phyloP scores from a whole-genome alignment of 2,888 invertebrate genomes.

The Caenorhabditis sp. region DNA sequence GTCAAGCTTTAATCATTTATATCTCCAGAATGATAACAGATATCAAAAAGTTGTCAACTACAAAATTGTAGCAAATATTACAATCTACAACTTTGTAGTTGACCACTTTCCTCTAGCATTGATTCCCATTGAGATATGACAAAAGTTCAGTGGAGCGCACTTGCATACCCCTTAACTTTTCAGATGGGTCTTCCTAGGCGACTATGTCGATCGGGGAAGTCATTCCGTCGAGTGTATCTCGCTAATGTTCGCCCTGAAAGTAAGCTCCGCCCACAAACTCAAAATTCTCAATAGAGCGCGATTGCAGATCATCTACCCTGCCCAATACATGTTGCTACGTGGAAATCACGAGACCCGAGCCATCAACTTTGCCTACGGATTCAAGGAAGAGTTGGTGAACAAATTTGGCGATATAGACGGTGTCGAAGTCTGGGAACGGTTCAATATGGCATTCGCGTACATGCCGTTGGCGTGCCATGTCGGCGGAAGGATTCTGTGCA shows the following conservation, averaged over 20 bases:
- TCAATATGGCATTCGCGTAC: slow-evolving; percentile 59
- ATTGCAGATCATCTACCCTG: slow-evolving; percentile 38
- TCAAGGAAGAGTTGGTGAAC: slow-evolving; percentile 44
- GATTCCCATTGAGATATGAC: too few relatives aligned
- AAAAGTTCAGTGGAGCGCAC: not conserved
- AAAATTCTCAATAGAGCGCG: not conserved
- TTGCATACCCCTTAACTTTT: not conserved
- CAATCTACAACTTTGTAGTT: too few relatives aligned
- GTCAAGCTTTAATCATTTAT: too few relatives aligned
- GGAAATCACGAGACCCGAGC: slow-evolving; percentile 66
- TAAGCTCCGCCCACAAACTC: not conserved
- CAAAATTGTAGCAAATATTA: not conserved
- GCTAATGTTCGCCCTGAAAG: slow-evolving; percentile 60
- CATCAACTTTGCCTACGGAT: slow-evolving; percentile 69
- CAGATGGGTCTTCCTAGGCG: slow-evolving; percentile 63
- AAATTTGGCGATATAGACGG: slow-evolving; percentile 34
- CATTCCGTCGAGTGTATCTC: slow-evolving; percentile 63
- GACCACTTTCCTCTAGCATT: too few relatives aligned
- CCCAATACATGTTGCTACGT: slow-evolving; percentile 51
- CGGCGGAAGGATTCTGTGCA: slow-evolving; percentile 59
- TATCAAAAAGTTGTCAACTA: slow-evolving; percentile 1
- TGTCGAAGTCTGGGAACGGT: slow-evolving; percentile 48
- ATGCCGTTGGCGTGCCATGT: slow-evolving; percentile 61
- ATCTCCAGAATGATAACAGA: too few relatives aligned
- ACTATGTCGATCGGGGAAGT: slow-evolving; percentile 62